Base-by-base conservation (phyloP, 2,888 invertebrate genomes). In the Platycheirus rosarum region DNA sequence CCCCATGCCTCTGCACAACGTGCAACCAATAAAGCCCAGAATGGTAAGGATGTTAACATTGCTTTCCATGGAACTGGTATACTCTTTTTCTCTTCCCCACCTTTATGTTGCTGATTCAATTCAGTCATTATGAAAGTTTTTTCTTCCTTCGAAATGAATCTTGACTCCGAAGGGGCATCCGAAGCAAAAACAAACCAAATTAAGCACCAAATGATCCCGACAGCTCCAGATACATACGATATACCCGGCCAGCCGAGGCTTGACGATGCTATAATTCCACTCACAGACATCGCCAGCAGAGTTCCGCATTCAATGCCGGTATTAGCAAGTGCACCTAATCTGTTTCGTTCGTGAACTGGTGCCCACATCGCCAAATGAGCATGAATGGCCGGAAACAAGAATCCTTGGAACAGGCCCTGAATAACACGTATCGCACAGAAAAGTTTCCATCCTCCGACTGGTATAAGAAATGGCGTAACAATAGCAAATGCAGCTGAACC, bases 31-130 rank as follows among this genome's bases (percentile, higher is more conserved):
- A 0, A 93, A 0, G 89, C 88, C 91, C 93, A 93, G 87, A 95
- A 92, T 0, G 95, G 95, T 0, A 92, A 85, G 0, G 94, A 95
- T 0, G 92, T 93, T 13, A 93, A 89, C 13, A 95, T 94, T 20
- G 91, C 90, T 53, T 86, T 88, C 94, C 94, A 95, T 0, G 95
- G 95, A 0, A 93, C 92, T 74, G 87, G 86, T 73, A 91, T 91
- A 42, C 63, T 76, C 2, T 86, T 85, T 6, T 86, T 91, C 48
- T 0, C 84, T 37, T 48, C 84, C n/a, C n/a, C n/a, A 4, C 65
- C 23, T 23, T 4, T 4, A 1, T 32, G 7, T 23, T 20, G 23
- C 1, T 1, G 2, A 26, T 14, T 78, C 78, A 0, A 68, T 0
- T 76, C 76, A 0, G 32, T 9, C 11, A 76, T 92, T 62, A 94